Conservation (phyloP, 2,797 vertebrate genomes). For the Cyprinella venusta region DNA sequence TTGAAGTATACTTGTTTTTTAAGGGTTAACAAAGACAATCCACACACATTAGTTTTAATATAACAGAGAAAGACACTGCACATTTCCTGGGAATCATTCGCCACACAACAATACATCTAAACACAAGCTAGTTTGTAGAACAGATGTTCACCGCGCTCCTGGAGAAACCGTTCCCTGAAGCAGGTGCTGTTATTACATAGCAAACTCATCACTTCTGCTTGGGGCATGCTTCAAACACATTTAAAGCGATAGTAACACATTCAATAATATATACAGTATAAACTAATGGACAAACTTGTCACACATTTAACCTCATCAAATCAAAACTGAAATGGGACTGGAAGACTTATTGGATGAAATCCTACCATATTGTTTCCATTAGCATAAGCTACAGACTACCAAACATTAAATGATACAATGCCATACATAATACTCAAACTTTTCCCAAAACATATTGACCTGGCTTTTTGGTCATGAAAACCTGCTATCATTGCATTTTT, state of each 20-base stretch:
- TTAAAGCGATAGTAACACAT: background rate
- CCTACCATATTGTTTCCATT: background rate
- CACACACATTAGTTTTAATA: background rate
- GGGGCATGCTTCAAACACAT: background rate
- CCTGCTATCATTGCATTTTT: background rate
- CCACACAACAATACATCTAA: background rate
- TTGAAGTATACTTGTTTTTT: too few species aligned
- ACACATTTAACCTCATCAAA: background rate
- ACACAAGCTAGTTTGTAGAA: background rate
- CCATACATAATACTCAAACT: background rate
- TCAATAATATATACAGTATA: background rate
- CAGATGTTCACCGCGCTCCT: background rate
- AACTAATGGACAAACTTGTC: background rate
- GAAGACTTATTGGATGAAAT: background rate
- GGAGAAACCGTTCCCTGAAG: constrained; percentile 1
- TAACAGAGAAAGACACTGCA: background rate
- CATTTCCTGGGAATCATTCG: background rate
- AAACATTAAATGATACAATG: background rate
- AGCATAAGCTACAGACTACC: background rate
- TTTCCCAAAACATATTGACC: background rate
- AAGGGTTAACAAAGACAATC: background rate
- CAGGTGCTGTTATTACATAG: background rate
- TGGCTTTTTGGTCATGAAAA: background rate
- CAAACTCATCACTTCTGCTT: constrained; percentile 4
- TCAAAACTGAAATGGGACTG: background rate